These are phyloP conservation scores for Vulpes vulpes DNA, from an alignment of 2,113 vertebrate genomes.

Conservation along the genomic window DNA sequence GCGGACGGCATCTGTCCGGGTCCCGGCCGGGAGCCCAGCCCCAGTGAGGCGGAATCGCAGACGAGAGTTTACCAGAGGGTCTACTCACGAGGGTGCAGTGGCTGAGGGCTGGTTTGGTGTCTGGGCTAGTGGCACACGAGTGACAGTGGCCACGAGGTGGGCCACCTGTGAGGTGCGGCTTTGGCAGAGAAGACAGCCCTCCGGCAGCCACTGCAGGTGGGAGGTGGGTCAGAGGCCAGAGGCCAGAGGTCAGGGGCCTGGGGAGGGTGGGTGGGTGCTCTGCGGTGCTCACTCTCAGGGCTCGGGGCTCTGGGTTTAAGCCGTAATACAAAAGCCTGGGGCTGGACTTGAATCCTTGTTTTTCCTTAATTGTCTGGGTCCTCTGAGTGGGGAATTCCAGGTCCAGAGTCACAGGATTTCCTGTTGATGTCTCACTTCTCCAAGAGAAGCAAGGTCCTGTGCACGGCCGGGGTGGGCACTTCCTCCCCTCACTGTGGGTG, in stretches of 20 bases:
- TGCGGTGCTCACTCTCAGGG: background rate
- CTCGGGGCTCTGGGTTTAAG: background rate
- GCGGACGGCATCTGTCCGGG: background rate
- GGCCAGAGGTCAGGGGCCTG: too few relatives aligned
- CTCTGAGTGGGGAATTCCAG: slow-evolving; percentile 43
- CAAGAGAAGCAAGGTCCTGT: background rate
- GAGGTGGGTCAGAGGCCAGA: background rate
- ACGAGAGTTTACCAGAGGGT: background rate
- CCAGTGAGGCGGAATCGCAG: background rate
- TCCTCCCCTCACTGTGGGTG: background rate
- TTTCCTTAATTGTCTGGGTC: slow-evolving; percentile 33
- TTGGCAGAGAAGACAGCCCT: background rate
- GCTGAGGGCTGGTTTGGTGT: background rate
- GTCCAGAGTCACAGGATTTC: slow-evolving; percentile 75
- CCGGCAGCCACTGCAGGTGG: background rate
- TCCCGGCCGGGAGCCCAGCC: background rate
- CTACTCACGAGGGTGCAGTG: background rate
- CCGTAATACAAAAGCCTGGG: background rate
- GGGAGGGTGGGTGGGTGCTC: background rate
- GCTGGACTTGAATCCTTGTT: slow-evolving; percentile 7
- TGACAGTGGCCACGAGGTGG: background rate
- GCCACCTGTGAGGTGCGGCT: background rate
- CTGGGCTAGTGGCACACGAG: background rate
- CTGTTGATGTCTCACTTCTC: slow-evolving; percentile 69
- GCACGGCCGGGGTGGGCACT: background rate